Base-by-base conservation (phyloP, 1,140 invertebrate species). In the Apolygus lucorum region DNA sequence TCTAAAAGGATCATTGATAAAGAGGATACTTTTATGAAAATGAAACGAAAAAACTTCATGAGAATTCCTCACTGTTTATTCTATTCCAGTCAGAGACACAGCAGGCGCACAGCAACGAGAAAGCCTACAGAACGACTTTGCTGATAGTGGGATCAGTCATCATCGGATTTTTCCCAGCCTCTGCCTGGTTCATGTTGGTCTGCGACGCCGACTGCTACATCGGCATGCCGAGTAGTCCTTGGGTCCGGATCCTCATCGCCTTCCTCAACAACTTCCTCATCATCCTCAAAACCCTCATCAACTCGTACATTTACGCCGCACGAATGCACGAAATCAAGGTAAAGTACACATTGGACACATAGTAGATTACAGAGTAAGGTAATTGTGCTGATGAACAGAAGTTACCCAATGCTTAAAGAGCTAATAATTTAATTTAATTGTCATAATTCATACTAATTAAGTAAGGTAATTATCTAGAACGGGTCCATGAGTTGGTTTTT, bases 301-400 rank as follows among this genome's bases (percentile, higher is more conserved):
- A 89, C 77, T 87, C 87, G 0, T 84, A 89, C 54, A 88, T 89
- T 49, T 90, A 89, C 74, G 85, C 86, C 1, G 82, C 85, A 1
- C 76, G 88, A 63, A 87, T 89, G 81, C 80, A 81, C 28, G 86
- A 88, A 70, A 85, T 87, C 54, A 82, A 84, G 78, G 83, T 84
- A 76, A 65, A 28, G n/a, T n/a, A n/a, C n/a, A n/a, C n/a, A n/a
- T n/a, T n/a, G n/a, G n/a, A n/a, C n/a, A n/a, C n/a, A n/a, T n/a
- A n/a, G n/a, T n/a, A n/a, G n/a, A n/a, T n/a, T n/a, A n/a, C n/a
- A n/a, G n/a, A n/a, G n/a, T n/a, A n/a, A n/a, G n/a, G n/a, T n/a
- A n/a, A n/a, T n/a, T n/a, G n/a, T n/a, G n/a, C n/a, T n/a, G n/a
- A n/a, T n/a, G n/a, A n/a, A n/a, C n/a, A n/a, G n/a, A n/a, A n/a